Evolutionary conservation across 2,113 vertebrate genomes (phyloP).

Genomic region (Elachura formosa): DNA sequence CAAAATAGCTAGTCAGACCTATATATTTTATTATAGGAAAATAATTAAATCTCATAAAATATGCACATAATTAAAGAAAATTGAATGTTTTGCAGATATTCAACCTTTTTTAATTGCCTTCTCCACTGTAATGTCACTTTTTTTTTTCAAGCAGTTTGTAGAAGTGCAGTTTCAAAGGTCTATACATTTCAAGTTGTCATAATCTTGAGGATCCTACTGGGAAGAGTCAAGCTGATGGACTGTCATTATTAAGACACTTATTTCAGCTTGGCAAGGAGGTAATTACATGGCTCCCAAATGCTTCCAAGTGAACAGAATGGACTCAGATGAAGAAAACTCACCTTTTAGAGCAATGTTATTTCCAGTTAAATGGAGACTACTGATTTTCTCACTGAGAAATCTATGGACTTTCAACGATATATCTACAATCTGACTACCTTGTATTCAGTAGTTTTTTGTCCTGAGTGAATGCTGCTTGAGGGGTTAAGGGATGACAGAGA

Average conservation of each 20-base stretch:
- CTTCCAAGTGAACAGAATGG: not conserved
- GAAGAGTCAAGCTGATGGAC: not conserved
- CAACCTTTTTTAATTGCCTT: not conserved
- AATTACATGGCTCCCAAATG: not conserved
- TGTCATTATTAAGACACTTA: not conserved
- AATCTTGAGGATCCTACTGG: not conserved
- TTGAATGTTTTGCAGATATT: not conserved
- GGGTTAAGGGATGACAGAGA: not conserved
- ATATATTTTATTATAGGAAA: not conserved
- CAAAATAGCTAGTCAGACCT: not conserved
- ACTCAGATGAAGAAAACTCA: not conserved
- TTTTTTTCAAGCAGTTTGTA: not conserved
- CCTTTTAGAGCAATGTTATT: not conserved
- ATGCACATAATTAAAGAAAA: not conserved
- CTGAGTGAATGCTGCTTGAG: not conserved
- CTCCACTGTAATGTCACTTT: not conserved
- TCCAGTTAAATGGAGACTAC: not conserved
- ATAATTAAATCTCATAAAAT: not conserved
- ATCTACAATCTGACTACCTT: not conserved
- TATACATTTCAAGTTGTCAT: not conserved
- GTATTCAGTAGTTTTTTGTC: not conserved
- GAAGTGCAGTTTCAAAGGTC: not conserved
- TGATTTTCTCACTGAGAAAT: not conserved
- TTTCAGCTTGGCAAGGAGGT: not conserved
- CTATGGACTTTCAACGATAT: not conserved